Conservation (phyloP, 2,797 vertebrate genomes). For the Vultur gryphus region DNA sequence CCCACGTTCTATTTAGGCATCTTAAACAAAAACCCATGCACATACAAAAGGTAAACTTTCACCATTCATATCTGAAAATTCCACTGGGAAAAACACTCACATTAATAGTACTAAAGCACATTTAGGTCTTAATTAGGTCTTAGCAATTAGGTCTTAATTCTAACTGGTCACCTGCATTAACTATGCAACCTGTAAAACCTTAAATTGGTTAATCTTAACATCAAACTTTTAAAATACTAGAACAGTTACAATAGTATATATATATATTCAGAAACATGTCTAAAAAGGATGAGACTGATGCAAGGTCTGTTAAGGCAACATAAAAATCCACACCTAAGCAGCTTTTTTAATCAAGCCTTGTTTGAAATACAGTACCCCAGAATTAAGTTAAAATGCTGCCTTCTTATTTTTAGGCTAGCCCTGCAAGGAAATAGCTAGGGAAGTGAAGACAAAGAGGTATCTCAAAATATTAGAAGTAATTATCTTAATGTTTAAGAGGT, state of each 20-base stretch:
- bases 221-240: background rate
- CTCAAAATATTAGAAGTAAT: background rate
- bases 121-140: background rate
- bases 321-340: background rate
- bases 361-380: background rate
- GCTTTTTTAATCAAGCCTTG: background rate
- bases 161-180: background rate
- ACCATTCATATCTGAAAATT: background rate
- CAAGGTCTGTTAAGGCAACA: background rate
- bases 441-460: background rate
- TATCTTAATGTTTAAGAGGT: background rate
- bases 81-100: background rate
- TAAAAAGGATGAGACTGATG: background rate
- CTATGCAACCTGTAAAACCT: background rate
- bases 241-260: background rate
- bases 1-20: background rate
- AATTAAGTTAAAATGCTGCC: background rate
- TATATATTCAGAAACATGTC: background rate
- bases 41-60: background rate
- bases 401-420: background rate
- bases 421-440: background rate
- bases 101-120: background rate
- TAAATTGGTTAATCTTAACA: background rate
- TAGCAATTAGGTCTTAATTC: background rate
- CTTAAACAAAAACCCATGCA: background rate